Evolutionary conservation across 2,797 vertebrate genomes (phyloP), one percentile per base, ranked within the genome.

Genomic region (Enteromius anoplus): DNA sequence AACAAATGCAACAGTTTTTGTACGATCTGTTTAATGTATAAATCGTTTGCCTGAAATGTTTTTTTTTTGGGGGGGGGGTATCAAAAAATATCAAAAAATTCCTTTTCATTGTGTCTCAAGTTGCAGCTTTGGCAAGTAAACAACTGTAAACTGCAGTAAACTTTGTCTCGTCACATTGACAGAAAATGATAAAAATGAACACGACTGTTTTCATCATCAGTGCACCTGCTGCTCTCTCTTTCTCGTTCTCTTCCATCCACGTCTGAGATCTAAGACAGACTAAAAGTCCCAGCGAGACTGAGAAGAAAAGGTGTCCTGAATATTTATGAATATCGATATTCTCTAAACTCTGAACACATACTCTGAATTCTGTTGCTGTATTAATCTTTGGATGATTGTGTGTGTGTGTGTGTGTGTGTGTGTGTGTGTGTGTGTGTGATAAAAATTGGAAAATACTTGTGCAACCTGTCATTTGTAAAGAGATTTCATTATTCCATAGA

Each of bases 321-420:
- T 77, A 83, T 83, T 83, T 77, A 83, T 75, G 72, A 83, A 76
- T 65, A 71, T 53, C 40, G 55, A 78, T 69, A 40, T 72, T 78
- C 29, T 62, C 19, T 49, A 64, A 70, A 71, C 55, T 69, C 68
- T 47, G 45, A 80, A 32, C 23, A 34, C 60, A 75, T 37, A 49
- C 12, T 79, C n/a, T 60, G 34, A 23, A 75, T 55, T 72, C 23
- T 73, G 58, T 45, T 40, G 17, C 26, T 21, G 21, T 34, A 26
- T 49, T 40, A 29, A 4, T 53, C 9, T 66, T 53, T 42, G 34
- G 11, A 71, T 70, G 69, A 26, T 34, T 49, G 23, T 17, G 70
- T 19, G 5, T 42, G n/a, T 7, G 49, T 51, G 49, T 7, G 17
- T 51, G 2, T 19, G 49, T 69, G n/a, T n/a, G n/a, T n/a, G n/a